phyloP scores from a whole-genome alignment of 2,888 invertebrate genomes.

The Drepana falcataria region DNA sequence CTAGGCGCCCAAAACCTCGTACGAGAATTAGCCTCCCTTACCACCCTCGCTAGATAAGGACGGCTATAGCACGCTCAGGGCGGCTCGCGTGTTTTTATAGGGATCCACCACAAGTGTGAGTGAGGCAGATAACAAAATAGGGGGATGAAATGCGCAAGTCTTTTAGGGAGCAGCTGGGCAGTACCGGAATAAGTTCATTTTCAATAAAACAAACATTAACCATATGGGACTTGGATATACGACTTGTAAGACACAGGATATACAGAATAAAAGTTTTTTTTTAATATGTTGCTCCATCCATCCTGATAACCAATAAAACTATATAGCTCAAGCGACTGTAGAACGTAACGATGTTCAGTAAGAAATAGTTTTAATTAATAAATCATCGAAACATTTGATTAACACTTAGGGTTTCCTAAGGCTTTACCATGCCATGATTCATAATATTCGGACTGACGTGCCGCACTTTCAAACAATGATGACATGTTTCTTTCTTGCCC shows the following conservation, averaged over 20 bases:
- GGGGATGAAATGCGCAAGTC: constrained; percentile 40
- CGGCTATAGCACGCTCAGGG: constrained; percentile 2
- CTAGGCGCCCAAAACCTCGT: constrained; percentile 13
- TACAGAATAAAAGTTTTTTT: background rate
- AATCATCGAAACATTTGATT: too few species aligned
- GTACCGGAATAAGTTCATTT: constrained; percentile 38
- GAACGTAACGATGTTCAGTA: too few species aligned
- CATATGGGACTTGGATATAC: constrained; percentile 8
- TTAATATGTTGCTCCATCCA: too few species aligned
- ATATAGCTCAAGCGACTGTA: too few species aligned
- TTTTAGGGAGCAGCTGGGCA: constrained; percentile 42
- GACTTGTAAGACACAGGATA: background rate
- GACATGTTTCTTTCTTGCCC: too few species aligned
- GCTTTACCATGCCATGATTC: too few species aligned
- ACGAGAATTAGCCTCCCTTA: constrained; percentile 16
- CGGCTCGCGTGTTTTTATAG: constrained; percentile 5
- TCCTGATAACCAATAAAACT: too few species aligned
- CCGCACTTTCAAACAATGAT: too few species aligned
- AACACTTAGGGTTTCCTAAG: too few species aligned
- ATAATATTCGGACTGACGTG: too few species aligned
- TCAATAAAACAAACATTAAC: constrained; percentile 45
- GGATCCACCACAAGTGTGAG: constrained; percentile 18
- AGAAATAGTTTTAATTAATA: too few species aligned
- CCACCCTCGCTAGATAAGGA: constrained; percentile 19
- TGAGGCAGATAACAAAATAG: constrained; percentile 19